Evolutionary conservation across 2,888 invertebrate genomes (phyloP), one percentile per base, ranked within the genome.

Genomic region (Drosophila phalerata): DNA sequence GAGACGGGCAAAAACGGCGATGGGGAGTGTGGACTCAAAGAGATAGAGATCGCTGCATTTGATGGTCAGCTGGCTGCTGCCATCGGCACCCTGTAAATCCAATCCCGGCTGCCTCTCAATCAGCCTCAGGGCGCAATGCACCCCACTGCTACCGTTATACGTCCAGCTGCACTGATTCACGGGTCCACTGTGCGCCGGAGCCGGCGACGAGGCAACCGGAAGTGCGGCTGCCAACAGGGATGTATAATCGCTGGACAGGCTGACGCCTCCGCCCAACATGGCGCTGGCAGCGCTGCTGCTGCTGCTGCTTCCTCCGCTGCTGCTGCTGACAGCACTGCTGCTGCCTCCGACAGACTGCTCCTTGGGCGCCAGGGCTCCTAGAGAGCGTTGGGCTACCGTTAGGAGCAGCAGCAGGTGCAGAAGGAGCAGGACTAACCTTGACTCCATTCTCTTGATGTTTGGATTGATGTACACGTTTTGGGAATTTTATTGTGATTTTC

Each of bases 21-120:
- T 94, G 64, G 95, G 95, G 79, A 98, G 93, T 79, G 95, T 94
- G 93, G 97, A 97, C 93, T 97, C 97, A 90, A 96, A 96, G 65
- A 96, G 94, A 86, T 97, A 94, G 68, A 95, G 94, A 90, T 96
- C 96, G 93, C 95, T 96, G 93, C 97, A 97, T 86, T 95, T 94
- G 69, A 98, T 94, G 74, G 94, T 94, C 83, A 98, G 93, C 81
- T 94, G 95, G 77, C 94, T 94, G 57, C 96, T 96, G 73, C 95
- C 95, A 90, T 97, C 97, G 49, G 95, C 93, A 38, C 92, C 93
- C 79, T 93, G 93, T 13, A 93, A 66, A 75, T 93, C 96, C 81
- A 95, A 94, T 51, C 95, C 95, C 4, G 87, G 72, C 74, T 95
- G 94, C 61, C 95, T 94, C 77, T 96, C 96, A 69, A 96, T 94